A percentile compares a stretch with the other conserved stretches of the same genome.
phyloP scores from a whole-genome alignment of 2,113 vertebrate genomes.

The Sakesphorus luctuosus region DNA sequence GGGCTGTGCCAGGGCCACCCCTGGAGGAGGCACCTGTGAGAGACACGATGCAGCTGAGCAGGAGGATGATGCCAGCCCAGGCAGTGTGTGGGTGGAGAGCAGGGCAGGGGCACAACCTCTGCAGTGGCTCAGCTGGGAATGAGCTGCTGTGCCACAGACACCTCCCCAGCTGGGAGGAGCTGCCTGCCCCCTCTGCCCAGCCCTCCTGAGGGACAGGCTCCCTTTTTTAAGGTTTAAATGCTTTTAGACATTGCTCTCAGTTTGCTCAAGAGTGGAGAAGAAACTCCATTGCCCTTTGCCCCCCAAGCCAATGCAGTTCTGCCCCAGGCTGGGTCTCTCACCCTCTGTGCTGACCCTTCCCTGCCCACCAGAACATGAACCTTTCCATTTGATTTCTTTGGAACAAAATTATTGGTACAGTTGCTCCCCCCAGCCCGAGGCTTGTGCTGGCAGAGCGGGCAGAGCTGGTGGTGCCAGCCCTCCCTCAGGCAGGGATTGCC shows the following conservation, averaged over 20 bases:
- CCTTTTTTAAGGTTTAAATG: fast-evolving
- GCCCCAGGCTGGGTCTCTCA: background rate
- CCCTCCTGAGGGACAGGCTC: background rate
- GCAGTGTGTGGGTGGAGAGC: background rate
- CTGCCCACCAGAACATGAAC: background rate
- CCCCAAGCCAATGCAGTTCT: background rate
- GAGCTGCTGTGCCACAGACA: background rate
- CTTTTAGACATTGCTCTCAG: background rate
- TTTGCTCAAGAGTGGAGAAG: background rate
- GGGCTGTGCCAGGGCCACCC: background rate
- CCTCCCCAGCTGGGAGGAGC: too few species aligned
- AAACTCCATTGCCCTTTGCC: background rate
- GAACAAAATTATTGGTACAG: background rate
- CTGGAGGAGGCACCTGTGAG: background rate
- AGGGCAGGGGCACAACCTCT: background rate
- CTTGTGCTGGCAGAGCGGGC: background rate
- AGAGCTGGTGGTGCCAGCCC: background rate
- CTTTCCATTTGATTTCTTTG: background rate
- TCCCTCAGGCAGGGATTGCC: background rate
- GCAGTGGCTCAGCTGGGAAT: background rate
- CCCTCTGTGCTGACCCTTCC: background rate
- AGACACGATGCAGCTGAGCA: background rate
- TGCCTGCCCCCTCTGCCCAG: background rate
- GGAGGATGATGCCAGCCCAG: background rate
- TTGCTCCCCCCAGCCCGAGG: background rate